Conservation (phyloP, 2,888 invertebrate genomes). For the Phorcus lineatus region DNA sequence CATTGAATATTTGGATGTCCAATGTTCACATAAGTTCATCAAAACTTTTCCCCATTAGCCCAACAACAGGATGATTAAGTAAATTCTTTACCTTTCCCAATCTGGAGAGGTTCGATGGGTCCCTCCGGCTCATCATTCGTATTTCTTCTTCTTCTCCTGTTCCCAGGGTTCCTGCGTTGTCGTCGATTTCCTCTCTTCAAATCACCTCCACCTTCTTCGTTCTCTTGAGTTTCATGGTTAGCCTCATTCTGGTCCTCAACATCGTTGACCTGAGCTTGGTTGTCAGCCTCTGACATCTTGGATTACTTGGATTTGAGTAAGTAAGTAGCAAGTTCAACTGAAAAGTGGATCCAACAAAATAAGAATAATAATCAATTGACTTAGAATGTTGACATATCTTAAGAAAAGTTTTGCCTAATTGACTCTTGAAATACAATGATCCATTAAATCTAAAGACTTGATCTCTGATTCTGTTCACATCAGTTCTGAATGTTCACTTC, state of each 20-base stretch:
- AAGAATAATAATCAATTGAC: no score
- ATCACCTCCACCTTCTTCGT: neutral
- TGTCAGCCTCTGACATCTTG: conserved; percentile 9
- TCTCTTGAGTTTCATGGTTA: neutral
- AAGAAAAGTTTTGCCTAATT: no score
- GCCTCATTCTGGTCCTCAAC: neutral
- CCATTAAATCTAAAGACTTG: no score
- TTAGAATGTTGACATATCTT: no score
- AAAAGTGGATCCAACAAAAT: neutral
- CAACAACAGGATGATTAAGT: no score
- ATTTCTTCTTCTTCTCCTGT: neutral
- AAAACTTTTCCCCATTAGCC: no score
- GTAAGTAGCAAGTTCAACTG: neutral
- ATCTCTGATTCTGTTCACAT: no score
- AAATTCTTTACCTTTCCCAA: neutral
- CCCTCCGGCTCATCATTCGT: conserved; percentile 7
- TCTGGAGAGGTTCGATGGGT: conserved; percentile 1
- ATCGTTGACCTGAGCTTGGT: neutral
- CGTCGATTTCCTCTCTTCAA: neutral
- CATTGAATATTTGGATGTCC: no score
- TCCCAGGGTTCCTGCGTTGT: neutral
- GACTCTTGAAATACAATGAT: no score
- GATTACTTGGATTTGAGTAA: neutral
- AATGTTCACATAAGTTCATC: no score
- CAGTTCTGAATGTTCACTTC: no score